Evolutionary conservation across 2,888 invertebrate genomes (phyloP).

Genomic region (Pilophorus perplexus): DNA sequence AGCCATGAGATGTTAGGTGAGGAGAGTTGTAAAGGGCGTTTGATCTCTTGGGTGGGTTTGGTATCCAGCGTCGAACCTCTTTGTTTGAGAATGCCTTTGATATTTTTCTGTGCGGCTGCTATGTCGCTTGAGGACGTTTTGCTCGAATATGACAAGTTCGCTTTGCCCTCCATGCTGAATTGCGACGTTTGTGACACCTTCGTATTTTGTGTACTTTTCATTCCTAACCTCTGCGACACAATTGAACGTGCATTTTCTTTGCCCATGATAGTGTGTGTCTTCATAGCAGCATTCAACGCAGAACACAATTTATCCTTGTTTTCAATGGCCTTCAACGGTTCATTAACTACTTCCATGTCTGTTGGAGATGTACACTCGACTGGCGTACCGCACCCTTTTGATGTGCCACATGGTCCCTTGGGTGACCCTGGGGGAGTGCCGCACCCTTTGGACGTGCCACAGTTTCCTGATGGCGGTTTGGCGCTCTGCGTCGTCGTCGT

Average conservation of each 20-base stretch:
- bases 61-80: constrained; percentile 4
- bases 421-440: constrained; percentile 19
- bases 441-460: constrained; percentile 30
- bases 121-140: neutral
- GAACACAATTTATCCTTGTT: neutral
- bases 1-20: constrained; percentile 18
- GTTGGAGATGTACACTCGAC: constrained; percentile 3
- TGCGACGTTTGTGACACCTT: neutral
- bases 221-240: neutral
- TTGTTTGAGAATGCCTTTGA: constrained; percentile 17
- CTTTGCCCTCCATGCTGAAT: neutral
- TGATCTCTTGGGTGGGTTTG: too few relatives aligned
- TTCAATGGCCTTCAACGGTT: too few relatives aligned
- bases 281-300: too few relatives aligned
- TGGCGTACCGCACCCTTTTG: constrained; percentile 27
- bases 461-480: neutral
- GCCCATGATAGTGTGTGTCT: neutral
- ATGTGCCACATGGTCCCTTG: constrained; percentile 17
- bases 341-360: too few relatives aligned
- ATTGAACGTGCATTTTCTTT: neutral
- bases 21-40: constrained; percentile 14
- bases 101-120: neutral
- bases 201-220: neutral
- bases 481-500: constrained; percentile 14
- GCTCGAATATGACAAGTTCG: neutral